A percentile compares a stretch with the other conserved stretches of the same genome.
Evolutionary conservation across 2,113 vertebrate species (phyloP).

Genomic region (Podarcis cretensis): DNA sequence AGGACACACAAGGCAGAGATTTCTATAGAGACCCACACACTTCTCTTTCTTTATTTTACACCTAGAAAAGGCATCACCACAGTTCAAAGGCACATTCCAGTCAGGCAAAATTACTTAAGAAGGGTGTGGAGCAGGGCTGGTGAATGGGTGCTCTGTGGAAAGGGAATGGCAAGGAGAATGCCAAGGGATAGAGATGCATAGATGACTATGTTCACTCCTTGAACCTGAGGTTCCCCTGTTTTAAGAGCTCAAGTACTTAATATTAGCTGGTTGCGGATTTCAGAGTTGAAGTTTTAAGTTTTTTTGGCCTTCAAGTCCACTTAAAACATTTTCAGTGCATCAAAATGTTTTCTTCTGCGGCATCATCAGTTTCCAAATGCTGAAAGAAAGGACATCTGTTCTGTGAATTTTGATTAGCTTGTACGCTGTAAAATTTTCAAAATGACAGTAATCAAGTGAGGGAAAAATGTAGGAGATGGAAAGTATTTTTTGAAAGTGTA

Average conservation of each 20-base stretch:
- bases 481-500: background rate
- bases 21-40: too few relatives aligned
- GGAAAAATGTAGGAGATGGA: background rate
- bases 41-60: too few relatives aligned
- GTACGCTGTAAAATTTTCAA: background rate
- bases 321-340: background rate
- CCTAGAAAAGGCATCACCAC: too few relatives aligned
- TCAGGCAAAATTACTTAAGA: too few relatives aligned
- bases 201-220: too few relatives aligned
- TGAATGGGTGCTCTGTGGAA: too few relatives aligned
- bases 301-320: slow-evolving; percentile 7
- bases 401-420: background rate
- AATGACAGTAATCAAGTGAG: background rate
- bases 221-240: too few relatives aligned
- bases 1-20: too few relatives aligned
- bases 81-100: too few relatives aligned
- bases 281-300: background rate
- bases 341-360: background rate
- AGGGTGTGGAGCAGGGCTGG: too few relatives aligned
- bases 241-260: background rate
- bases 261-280: background rate
- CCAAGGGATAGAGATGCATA: background rate
- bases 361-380: background rate
- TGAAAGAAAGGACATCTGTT: background rate
- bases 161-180: too few relatives aligned